These are phyloP conservation scores for Calcarius ornatus DNA, from an alignment of 2,113 vertebrate genomes.

Conservation along the genomic window DNA sequence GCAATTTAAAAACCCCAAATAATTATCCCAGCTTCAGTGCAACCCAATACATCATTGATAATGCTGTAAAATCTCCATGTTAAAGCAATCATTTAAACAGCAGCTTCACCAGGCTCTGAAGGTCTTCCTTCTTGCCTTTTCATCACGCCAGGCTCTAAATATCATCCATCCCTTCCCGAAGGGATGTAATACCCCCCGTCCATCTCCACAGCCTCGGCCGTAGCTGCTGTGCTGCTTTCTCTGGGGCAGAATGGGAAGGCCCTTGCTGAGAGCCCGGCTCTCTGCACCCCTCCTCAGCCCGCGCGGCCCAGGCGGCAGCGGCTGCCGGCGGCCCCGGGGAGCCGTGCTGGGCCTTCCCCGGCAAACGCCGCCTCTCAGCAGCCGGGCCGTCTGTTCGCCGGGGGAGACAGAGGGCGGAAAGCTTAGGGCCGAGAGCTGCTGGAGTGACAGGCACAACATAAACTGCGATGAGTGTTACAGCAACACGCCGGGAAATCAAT, in stretches of 20 bases:
- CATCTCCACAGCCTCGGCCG: fast-evolving
- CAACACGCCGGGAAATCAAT: background rate
- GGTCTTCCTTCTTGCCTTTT: background rate
- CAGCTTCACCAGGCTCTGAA: background rate
- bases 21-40: background rate
- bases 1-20: background rate
- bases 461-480: background rate
- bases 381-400: fast-evolving
- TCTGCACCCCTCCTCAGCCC: background rate
- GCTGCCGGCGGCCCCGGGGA: background rate
- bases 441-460: conserved; percentile 25
- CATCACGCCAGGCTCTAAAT: background rate
- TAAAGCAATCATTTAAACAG: conserved; percentile 6
- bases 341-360: background rate
- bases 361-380: background rate
- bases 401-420: background rate
- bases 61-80: background rate
- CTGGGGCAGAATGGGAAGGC: background rate
- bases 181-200: background rate
- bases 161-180: background rate
- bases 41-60: background rate
- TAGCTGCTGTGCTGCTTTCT: background rate
- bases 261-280: background rate
- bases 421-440: background rate
- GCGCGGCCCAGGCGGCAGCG: background rate